Evolutionary conservation across 2,797 vertebrate species (phyloP).

Genomic region (Sebastiscus tertius): DNA sequence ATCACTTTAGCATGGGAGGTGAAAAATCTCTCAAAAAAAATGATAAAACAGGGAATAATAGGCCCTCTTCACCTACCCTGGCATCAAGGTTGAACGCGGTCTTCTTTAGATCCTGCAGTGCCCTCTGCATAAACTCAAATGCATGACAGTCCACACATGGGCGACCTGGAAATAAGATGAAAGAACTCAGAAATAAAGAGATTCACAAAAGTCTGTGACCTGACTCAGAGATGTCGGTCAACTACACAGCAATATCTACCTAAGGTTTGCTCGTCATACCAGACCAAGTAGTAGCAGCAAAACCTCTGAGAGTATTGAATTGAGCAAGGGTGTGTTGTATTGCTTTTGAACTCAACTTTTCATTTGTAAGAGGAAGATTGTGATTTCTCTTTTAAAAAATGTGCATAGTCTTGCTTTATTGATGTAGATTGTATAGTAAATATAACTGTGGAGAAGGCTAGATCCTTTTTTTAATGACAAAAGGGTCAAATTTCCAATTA

Average conservation of each 20-base stretch:
- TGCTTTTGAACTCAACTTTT: background rate
- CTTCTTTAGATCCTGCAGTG: slow-evolving; percentile 93
- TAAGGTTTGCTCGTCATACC: background rate
- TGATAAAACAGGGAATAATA: background rate
- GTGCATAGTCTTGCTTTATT: background rate
- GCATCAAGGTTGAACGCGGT: slow-evolving; percentile 91
- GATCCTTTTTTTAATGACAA: background rate
- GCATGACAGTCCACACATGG: slow-evolving; percentile 96
- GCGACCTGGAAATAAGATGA: slow-evolving; percentile 81
- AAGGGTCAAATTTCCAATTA: background rate
- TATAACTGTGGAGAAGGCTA: background rate
- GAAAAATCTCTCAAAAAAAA: background rate
- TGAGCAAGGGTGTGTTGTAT: too few species aligned
- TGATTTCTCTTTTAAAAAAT: background rate
- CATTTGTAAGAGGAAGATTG: background rate
- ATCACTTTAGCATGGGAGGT: background rate
- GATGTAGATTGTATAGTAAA: background rate
- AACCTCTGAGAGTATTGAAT: too few species aligned
- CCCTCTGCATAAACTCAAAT: slow-evolving; percentile 98
- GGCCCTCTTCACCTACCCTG: slow-evolving; percentile 78
- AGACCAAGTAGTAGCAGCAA: too few species aligned
- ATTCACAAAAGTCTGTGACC: background rate
- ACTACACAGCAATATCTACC: background rate
- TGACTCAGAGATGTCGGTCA: background rate
- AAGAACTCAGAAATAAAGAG: background rate